Percentiles rank a stretch among this genome's conserved stretches.
phyloP scores from a whole-genome alignment of 2,888 invertebrate species.

The Diarsia mendica region DNA sequence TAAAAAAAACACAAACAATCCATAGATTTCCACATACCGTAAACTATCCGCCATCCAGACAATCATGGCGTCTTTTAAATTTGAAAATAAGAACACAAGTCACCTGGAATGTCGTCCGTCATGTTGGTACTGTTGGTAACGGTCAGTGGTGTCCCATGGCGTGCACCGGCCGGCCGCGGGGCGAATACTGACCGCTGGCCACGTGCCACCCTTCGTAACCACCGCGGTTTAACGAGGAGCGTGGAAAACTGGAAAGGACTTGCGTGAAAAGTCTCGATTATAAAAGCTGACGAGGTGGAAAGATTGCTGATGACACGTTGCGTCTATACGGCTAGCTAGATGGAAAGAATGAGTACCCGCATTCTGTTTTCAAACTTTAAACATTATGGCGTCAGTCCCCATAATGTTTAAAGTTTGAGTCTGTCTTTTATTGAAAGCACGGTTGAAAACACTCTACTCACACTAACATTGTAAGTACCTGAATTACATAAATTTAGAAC shows the following conservation, averaged over 20 bases:
- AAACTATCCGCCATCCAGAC: conserved; percentile 27
- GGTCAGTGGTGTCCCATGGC: conserved; percentile 73
- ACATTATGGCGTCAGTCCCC: neutral
- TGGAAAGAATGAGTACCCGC: neutral
- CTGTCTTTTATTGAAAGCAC: neutral
- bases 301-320: neutral
- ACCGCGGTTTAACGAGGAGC: conserved; percentile 68
- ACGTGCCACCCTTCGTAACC: conserved; percentile 76
- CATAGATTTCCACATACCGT: conserved; percentile 17
- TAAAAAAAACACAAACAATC: conserved; percentile 15
- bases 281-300: neutral
- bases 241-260: conserved; percentile 66
- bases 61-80: conserved; percentile 24
- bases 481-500: neutral
- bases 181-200: conserved; percentile 85
- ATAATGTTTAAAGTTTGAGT: too few species aligned
- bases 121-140: conserved; percentile 57
- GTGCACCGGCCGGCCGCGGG: conserved; percentile 80
- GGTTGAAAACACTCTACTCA: neutral
- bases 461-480: neutral
- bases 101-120: conserved; percentile 87
- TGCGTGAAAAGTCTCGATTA: neutral
- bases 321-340: neutral
- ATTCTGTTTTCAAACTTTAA: neutral
- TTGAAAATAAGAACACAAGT: conserved; percentile 63